A percentile compares a stretch with the other conserved stretches of the same genome.
Conservation (phyloP, 2,797 vertebrate species). For the Muscicapa comitata region DNA sequence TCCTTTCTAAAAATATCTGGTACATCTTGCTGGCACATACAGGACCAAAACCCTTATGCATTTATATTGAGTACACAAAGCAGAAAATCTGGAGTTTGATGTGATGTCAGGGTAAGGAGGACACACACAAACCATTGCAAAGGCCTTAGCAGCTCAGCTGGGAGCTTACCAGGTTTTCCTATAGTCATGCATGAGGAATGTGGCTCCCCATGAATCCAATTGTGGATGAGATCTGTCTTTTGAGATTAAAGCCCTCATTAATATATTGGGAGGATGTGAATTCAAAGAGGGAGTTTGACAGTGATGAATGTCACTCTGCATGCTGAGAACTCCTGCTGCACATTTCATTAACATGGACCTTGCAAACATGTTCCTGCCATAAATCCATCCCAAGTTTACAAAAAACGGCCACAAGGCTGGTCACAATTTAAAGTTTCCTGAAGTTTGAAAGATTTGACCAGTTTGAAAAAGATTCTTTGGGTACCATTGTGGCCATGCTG, state of each 20-base stretch:
- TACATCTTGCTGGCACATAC: not conserved
- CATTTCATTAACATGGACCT: not conserved
- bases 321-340: not conserved
- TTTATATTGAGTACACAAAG: not conserved
- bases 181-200: conserved; percentile 4
- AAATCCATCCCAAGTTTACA: not conserved
- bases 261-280: not conserved
- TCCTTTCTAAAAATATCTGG: not conserved
- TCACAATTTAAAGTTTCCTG: not conserved
- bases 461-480: not conserved
- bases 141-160: not conserved
- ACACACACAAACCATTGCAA: not conserved
- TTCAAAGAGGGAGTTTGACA: not conserved
- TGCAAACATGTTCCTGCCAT: not conserved
- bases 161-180: not conserved
- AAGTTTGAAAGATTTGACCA: not conserved
- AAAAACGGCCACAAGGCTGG: not conserved
- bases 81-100: not conserved
- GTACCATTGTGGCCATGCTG: not conserved
- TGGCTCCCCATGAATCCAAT: not conserved
- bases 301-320: not conserved
- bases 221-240: not conserved
- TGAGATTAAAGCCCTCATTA: not conserved
- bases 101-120: not conserved
- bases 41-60: not conserved